Conservation (phyloP, 2,888 invertebrate genomes). For the Monoplex corrugatus region DNA sequence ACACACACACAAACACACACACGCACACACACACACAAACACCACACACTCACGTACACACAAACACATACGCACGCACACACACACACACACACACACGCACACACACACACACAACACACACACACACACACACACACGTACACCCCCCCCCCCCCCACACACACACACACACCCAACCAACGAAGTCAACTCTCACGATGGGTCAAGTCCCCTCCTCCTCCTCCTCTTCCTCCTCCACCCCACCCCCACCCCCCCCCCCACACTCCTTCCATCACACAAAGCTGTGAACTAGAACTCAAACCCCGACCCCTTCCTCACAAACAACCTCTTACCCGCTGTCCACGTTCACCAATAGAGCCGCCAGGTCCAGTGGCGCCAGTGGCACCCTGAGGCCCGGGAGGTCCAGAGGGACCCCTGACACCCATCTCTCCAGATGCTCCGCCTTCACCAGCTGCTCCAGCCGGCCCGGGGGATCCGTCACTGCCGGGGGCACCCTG, state of each 20-base stretch:
- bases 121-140: too few species aligned
- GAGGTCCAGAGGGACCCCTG: conserved; percentile 87
- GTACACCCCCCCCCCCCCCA: not conserved
- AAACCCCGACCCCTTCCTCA: not conserved
- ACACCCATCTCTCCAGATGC: conserved; percentile 86
- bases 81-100: too few species aligned
- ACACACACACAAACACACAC: too few species aligned
- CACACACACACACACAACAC: too few species aligned
- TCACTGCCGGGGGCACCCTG: conserved; percentile 69
- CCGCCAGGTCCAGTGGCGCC: conserved; percentile 52
- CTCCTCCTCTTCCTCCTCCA: not conserved
- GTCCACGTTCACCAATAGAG: conserved; percentile 49
- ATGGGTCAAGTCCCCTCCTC: not conserved
- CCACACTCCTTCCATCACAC: not conserved
- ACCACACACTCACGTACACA: too few species aligned
- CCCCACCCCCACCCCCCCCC: not conserved
- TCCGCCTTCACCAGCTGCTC: conserved; percentile 72
- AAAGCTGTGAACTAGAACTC: not conserved
- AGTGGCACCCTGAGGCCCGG: conserved; percentile 82
- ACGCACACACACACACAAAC: too few species aligned
- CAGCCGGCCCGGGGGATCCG: conserved; percentile 79
- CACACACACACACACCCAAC: not conserved
- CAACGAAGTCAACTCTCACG: not conserved
- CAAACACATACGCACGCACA: too few species aligned
- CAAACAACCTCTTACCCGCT: not conserved